Percentiles rank a stretch among this genome's conserved stretches.
These are phyloP conservation scores for Pristionchus mayeri DNA, from an alignment of 2,888 invertebrate species.

Conservation along the genomic window DNA sequence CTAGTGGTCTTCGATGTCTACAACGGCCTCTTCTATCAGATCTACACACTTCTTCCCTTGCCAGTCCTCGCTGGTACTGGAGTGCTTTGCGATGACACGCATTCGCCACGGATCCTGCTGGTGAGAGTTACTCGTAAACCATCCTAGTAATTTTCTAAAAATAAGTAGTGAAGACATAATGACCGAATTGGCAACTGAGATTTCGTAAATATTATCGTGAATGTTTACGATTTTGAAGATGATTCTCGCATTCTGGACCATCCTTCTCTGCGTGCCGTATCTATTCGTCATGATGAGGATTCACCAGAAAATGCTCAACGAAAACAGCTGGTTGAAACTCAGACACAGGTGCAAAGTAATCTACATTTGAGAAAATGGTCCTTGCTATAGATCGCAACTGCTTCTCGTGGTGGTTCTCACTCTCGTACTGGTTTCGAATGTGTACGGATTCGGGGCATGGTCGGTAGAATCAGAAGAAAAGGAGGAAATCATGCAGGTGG, in stretches of 20 bases:
- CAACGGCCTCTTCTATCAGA: no score
- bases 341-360: not conserved
- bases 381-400: not conserved
- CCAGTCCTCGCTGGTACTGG: no score
- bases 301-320: not conserved
- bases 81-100: no score
- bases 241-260: not conserved
- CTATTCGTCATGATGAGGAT: not conserved
- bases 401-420: not conserved
- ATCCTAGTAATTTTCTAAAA: no score
- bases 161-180: no score
- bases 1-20: no score
- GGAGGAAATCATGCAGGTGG: not conserved
- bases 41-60: no score
- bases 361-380: not conserved
- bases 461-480: not conserved
- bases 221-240: no score
- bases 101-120: no score
- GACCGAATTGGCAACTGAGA: no score
- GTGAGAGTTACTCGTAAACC: no score
- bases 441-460: not conserved
- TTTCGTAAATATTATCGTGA: no score
- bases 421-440: not conserved
- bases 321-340: not conserved
- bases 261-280: not conserved